Evolutionary conservation across 2,113 vertebrate species (phyloP).

Genomic region (Heterocephalus glaber): DNA sequence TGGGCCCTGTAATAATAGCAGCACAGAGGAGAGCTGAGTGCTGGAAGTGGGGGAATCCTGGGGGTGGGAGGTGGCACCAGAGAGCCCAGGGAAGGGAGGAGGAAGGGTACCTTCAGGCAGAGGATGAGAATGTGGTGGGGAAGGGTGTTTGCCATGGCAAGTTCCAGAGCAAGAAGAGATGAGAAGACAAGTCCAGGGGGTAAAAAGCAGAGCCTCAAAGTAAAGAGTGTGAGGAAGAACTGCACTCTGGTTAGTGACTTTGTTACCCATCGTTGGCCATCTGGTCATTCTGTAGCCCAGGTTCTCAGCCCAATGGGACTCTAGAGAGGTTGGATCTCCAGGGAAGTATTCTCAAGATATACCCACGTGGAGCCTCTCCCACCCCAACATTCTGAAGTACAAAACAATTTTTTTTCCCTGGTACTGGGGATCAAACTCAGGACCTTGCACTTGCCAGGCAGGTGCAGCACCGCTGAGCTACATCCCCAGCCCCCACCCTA

Average conservation of each 20-base stretch:
- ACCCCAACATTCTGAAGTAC: no score
- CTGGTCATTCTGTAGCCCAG: not conserved
- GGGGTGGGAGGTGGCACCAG: not conserved
- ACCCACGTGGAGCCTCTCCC: not conserved
- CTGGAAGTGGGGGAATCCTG: not conserved
- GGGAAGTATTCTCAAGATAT: not conserved
- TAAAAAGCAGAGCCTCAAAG: not conserved
- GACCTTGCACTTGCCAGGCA: no score
- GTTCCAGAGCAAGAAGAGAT: not conserved
- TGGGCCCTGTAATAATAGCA: not conserved
- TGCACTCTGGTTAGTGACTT: not conserved
- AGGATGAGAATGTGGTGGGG: not conserved
- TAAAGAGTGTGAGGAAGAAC: not conserved
- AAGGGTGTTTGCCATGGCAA: not conserved
- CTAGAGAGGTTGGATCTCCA: not conserved
- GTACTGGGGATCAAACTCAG: no score
- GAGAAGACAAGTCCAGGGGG: not conserved
- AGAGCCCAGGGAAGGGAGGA: not conserved
- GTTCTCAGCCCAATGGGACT: not conserved
- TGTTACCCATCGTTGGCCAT: fast-evolving
- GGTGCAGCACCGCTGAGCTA: no score
- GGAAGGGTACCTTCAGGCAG: not conserved
- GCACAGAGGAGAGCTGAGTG: not conserved
- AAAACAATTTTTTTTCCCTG: no score
- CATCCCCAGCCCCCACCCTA: no score